Conservation (phyloP, 2,113 vertebrate genomes). For the Phrynosoma platyrhinos region DNA sequence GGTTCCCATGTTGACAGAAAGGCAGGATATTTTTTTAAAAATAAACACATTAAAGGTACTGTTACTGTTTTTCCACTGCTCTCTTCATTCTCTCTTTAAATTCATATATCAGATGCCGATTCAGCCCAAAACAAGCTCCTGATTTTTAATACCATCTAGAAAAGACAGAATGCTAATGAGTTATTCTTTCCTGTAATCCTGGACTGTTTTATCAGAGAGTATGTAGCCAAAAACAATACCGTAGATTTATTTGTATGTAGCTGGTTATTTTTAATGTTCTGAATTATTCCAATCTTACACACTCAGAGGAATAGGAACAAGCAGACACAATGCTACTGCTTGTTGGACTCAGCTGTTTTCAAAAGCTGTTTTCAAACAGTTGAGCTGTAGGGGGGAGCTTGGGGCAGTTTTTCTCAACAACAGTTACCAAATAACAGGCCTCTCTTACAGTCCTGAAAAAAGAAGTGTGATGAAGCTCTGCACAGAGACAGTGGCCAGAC, state of each 20-base stretch:
- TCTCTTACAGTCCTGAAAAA: not conserved
- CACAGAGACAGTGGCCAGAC: not conserved
- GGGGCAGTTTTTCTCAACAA: not conserved
- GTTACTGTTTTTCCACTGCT: no score
- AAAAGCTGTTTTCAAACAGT: not conserved
- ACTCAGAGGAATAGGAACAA: not conserved
- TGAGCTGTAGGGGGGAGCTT: not conserved
- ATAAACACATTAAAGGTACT: not conserved
- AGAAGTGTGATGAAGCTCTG: not conserved
- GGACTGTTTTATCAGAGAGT: constrained; percentile 38
- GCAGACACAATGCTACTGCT: not conserved
- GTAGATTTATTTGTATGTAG: not conserved
- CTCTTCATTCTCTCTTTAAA: not conserved
- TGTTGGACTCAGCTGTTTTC: not conserved
- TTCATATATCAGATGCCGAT: not conserved
- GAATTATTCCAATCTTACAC: not conserved
- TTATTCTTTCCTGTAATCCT: constrained; percentile 26
- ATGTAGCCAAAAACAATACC: not conserved
- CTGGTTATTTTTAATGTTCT: constrained; percentile 20
- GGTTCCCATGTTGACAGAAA: no score
- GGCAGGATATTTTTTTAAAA: no score
- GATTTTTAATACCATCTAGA: not conserved
- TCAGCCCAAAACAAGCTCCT: not conserved
- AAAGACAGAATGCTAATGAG: not conserved
- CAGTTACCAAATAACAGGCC: not conserved